Conservation (phyloP, 1,140 invertebrate genomes). For the Anagrus nilaparvatae region DNA sequence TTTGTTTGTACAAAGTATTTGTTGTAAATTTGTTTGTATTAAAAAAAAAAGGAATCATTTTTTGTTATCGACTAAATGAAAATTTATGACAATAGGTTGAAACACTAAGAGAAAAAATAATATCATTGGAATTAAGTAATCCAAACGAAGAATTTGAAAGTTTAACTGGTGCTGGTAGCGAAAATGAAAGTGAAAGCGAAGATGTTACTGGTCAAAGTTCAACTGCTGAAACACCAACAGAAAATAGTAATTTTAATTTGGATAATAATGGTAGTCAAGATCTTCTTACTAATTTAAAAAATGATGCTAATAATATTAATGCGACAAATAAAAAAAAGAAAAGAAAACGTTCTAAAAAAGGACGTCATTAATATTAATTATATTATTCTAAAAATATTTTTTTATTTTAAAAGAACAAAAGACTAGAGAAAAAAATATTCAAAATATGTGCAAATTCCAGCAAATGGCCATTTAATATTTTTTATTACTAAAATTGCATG, state of each 20-base stretch:
- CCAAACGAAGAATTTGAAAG: slow-evolving; percentile 48
- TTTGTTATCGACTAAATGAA: too few species aligned
- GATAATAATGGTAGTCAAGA: slow-evolving; percentile 28
- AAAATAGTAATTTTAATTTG: slow-evolving; percentile 27
- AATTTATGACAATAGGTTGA: slow-evolving; percentile 62
- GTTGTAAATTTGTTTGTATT: too few species aligned
- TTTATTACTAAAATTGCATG: too few species aligned
- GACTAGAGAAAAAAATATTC: too few species aligned
- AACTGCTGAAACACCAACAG: slow-evolving; percentile 21
- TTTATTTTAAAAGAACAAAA: too few species aligned
- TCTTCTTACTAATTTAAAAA: slow-evolving; percentile 25
- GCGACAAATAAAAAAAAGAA: slow-evolving; percentile 37
- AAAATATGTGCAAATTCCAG: too few species aligned
- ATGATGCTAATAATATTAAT: slow-evolving; percentile 29
- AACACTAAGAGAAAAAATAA: slow-evolving; percentile 78
- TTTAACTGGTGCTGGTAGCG: slow-evolving; percentile 36
- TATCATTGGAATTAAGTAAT: slow-evolving; percentile 70
- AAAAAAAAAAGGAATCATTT: neutral
- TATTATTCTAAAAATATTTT: too few species aligned
- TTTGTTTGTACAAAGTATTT: neutral
- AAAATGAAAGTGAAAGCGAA: slow-evolving; percentile 41
- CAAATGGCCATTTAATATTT: too few species aligned
- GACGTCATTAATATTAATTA: slow-evolving; percentile 37
- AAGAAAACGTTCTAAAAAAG: slow-evolving; percentile 37
- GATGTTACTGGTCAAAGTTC: slow-evolving; percentile 27